Evolutionary conservation across 2,888 invertebrate genomes (phyloP), one percentile per base, ranked within the genome.

Genomic region (Mesorhabditis spiculigera): DNA sequence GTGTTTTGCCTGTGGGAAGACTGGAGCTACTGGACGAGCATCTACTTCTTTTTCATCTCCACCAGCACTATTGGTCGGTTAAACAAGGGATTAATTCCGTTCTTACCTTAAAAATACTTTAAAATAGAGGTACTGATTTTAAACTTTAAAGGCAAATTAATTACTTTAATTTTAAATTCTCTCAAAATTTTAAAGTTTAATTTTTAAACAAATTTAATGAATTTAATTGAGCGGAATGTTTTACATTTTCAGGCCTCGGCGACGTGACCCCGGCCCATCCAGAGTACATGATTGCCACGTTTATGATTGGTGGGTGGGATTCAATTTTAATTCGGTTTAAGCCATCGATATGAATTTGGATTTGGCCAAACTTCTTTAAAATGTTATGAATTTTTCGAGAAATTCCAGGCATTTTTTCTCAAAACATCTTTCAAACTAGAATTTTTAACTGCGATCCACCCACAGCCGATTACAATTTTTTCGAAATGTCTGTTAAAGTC

Each of bases 1-100:
- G 89, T 96, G 66, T 97, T 97, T 87, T 83, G 84, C 68, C 63
- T 82, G 5, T 83, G 82, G 75, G 85, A 85, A 66, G 81, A 84
- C 65, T 86, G 86, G 85, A 67, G 73, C 66, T 84, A 80, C 72
- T 85, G 80, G 71, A 86, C 82, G 4, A 79, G 82, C 6, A 74
- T 85, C 68, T 85, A 85, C 69, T 86, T 86, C 71, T 84, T 84
- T 73, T 82, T 86, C 75, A 84, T 86, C 50, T 86, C 85, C 0
- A 71, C 81, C 42, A 82, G 79, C 64, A 82, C 85, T 0, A 83
- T 85, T 43, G 82, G 76, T 79, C 6, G 45, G 73, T 66, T 5
- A 8, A 4, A 42, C 44, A 41, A 44, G 4, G 10, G 10, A 64
- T 4, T n/a, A 64, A 41, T 64, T 64, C n/a, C 3, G 64, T 3